Conservation (phyloP, 2,113 vertebrate species). For the Oxyura jamaicensis region DNA sequence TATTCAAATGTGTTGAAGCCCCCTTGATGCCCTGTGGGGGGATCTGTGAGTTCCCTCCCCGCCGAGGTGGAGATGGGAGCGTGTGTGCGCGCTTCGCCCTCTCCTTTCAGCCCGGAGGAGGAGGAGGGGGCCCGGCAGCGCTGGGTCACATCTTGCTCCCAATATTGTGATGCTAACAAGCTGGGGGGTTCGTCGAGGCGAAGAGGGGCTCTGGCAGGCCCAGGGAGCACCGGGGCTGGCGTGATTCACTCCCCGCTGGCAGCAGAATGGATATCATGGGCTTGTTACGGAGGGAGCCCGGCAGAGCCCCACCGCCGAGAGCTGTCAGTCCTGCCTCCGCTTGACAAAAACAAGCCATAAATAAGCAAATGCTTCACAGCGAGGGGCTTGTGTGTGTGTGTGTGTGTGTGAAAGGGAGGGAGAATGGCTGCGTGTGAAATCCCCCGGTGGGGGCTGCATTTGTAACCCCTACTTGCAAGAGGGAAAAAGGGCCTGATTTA, state of each 20-base stretch:
- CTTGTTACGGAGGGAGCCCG: conserved; percentile 73
- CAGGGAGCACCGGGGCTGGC: conserved; percentile 17
- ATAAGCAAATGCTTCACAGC: conserved; percentile 72
- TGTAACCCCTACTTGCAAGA: not conserved
- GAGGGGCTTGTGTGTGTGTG: not conserved
- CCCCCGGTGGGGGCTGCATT: not conserved
- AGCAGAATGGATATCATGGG: conserved; percentile 75
- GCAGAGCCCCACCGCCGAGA: conserved; percentile 70
- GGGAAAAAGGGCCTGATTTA: conserved; percentile 14
- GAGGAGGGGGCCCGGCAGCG: conserved; percentile 53
- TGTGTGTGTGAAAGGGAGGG: not conserved
- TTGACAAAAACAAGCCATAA: conserved; percentile 72
- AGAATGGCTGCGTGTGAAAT: conserved; percentile 4
- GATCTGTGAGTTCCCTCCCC: conserved; percentile 26
- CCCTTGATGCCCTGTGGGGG: conserved; percentile 45
- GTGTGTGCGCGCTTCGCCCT: conserved; percentile 3
- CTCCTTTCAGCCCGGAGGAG: conserved; percentile 15
- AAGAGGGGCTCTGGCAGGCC: not conserved
- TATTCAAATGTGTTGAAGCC: conserved; percentile 65
- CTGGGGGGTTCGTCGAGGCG: conserved; percentile 52
- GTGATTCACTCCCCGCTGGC: conserved; percentile 66
- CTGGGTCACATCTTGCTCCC: conserved; percentile 69
- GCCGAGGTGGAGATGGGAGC: not conserved
- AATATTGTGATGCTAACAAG: conserved; percentile 76
- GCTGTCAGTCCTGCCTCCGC: conserved; percentile 72